Conservation (phyloP, 2,113 vertebrate species). For the Calypte anna region DNA sequence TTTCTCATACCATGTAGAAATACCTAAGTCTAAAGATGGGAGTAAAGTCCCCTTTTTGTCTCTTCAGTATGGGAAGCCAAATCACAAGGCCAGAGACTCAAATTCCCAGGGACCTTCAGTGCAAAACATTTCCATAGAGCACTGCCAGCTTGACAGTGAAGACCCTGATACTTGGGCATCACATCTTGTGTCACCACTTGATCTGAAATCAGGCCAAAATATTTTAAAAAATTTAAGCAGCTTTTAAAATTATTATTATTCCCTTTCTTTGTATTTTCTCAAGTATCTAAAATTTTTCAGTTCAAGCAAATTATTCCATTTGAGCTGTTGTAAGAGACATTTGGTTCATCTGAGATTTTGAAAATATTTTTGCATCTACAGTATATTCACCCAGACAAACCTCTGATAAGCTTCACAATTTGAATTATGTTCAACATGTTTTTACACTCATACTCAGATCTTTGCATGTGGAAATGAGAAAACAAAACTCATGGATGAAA, state of each 20-base stretch:
- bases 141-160: background rate
- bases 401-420: background rate
- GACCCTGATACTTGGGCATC: background rate
- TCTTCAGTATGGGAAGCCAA: background rate
- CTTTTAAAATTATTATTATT: background rate
- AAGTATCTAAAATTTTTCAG: background rate
- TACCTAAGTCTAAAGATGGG: background rate
- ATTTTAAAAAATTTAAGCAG: background rate
- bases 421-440: background rate
- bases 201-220: background rate
- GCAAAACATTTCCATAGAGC: background rate
- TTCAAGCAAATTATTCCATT: background rate
- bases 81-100: background rate
- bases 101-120: background rate
- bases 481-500: background rate
- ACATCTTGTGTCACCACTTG: background rate
- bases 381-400: background rate
- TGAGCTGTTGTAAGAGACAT: background rate
- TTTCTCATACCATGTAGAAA: background rate
- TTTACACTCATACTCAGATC: background rate
- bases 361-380: background rate
- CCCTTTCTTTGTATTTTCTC: background rate
- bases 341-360: background rate
- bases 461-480: background rate
- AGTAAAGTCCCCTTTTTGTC: background rate